Conservation (phyloP, 2,113 vertebrate species). For the Choloepus hoffmanni region DNA sequence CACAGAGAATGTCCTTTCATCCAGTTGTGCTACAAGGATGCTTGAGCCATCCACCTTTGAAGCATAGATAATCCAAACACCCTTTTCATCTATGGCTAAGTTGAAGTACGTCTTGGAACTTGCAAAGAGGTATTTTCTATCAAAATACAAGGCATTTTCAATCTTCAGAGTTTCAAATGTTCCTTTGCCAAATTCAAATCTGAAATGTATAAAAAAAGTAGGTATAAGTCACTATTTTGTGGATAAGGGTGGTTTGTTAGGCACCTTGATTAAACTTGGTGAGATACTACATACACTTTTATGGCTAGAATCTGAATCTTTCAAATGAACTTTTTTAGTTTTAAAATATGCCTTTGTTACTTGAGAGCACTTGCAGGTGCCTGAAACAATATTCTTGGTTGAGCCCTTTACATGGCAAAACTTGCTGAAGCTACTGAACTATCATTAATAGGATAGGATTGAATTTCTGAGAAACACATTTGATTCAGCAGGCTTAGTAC, state of each 20-base stretch:
- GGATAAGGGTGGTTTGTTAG: background rate
- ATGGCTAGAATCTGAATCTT: background rate
- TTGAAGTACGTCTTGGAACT: slow-evolving; percentile 99
- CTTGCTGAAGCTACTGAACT: background rate
- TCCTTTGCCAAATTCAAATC: slow-evolving; percentile 89
- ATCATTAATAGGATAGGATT: background rate
- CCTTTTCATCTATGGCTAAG: slow-evolving; percentile 93
- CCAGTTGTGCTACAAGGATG: slow-evolving; percentile 93
- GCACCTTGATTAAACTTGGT: background rate
- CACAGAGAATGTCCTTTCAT: slow-evolving; percentile 92
- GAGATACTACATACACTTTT: background rate
- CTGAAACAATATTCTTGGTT: background rate
- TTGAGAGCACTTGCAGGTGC: background rate
- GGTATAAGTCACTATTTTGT: background rate
- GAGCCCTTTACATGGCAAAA: background rate
- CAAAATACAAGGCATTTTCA: slow-evolving; percentile 91
- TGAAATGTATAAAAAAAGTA: slow-evolving; percentile 81
- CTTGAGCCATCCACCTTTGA: slow-evolving; percentile 90
- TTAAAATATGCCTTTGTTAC: background rate
- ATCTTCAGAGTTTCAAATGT: slow-evolving; percentile 87
- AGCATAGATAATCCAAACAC: slow-evolving; percentile 96
- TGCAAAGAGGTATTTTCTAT: slow-evolving; percentile 93
- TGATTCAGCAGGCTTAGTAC: background rate
- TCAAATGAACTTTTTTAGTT: background rate
- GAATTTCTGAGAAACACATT: background rate